Evolutionary conservation across 2,797 vertebrate genomes (phyloP), one percentile per base, ranked within the genome.

Genomic region (Ctenochaetus hawaiiensis): DNA sequence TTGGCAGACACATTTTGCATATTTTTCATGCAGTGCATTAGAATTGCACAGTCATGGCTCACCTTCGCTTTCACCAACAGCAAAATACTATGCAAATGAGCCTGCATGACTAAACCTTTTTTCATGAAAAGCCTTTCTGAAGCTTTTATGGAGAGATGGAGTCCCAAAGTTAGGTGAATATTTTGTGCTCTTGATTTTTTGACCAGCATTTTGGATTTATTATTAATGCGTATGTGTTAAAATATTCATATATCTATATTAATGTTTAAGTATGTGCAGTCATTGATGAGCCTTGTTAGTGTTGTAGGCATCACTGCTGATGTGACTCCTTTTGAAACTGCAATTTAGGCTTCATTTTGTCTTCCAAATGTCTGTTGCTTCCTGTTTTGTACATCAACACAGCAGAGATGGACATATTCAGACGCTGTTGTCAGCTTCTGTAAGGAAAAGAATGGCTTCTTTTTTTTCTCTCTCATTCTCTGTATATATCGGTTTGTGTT

Each of bases 401-500:
- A 4, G 77, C 65, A 30, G n/a, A 71, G 20, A 23, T 45, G 45
- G 57, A 54, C 60, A 76, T 72, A 64, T 67, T 66, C 73, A 64
- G 61, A n/a, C 39, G 23, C 52, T 44, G 37, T 6, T 65, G 59
- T 83, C 56, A 18, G 43, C 80, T 61, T 64, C 45, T 43, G 60
- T 30, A 26, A 72, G 82, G 22, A 72, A 63, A 74, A 2, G 17
- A 79, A 60, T 61, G 37, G 30, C 70, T 66, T 75, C 59, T 12
- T 62, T 75, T 23, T 39, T 64, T 47, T 80, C 37, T 54, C 53
- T 70, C 34, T 58, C 72, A 52, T 61, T 8, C 26, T 58, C 63
- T 64, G 68, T 75, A 51, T 71, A 75, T 88, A 68, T 81, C 77
- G 51, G 79, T 85, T 87, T 87, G 83, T 89, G 79, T 82, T 88